Percentiles rank a stretch among this genome's conserved stretches.
Evolutionary conservation across 2,888 invertebrate species (phyloP).

Genomic region (Hypomecis atomaria): DNA sequence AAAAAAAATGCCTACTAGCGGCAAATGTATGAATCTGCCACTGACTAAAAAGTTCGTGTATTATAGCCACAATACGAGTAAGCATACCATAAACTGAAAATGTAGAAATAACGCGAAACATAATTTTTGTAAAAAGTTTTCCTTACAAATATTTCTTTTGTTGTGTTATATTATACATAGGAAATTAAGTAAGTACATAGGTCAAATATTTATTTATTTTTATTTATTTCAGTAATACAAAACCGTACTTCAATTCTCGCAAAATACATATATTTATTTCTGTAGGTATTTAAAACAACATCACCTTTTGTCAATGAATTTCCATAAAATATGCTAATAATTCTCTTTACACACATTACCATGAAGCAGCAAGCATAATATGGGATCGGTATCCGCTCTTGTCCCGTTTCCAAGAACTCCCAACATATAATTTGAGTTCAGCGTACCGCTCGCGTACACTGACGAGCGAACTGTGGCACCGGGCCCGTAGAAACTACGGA

Average conservation of each 20-base stretch:
- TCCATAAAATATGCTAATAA: slow-evolving; percentile 43
- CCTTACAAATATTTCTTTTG: too few species aligned
- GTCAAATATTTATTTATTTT: too few species aligned
- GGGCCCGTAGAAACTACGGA: slow-evolving; percentile 9
- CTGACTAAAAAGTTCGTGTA: too few species aligned
- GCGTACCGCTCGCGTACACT: slow-evolving; percentile 55
- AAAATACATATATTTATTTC: slow-evolving; percentile 1
- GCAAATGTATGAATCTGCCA: too few species aligned
- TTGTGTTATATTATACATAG: too few species aligned
- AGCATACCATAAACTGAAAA: too few species aligned
- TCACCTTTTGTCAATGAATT: slow-evolving; percentile 46
- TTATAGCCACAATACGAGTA: too few species aligned
- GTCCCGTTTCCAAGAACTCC: slow-evolving; percentile 71
- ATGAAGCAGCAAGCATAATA: slow-evolving; percentile 39
- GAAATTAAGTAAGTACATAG: too few species aligned
- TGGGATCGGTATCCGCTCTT: slow-evolving; percentile 58
- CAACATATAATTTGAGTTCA: slow-evolving; percentile 75
- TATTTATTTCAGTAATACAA: background rate
- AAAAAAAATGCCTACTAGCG: too few species aligned
- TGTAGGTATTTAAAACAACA: background rate
- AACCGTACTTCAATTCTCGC: background rate
- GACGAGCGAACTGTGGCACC: slow-evolving; percentile 14
- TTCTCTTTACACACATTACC: slow-evolving; percentile 49
- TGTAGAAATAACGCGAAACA: too few species aligned
- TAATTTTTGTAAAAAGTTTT: too few species aligned